phyloP scores from a whole-genome alignment of 2,113 vertebrate species.

The Manacus vitellinus region DNA sequence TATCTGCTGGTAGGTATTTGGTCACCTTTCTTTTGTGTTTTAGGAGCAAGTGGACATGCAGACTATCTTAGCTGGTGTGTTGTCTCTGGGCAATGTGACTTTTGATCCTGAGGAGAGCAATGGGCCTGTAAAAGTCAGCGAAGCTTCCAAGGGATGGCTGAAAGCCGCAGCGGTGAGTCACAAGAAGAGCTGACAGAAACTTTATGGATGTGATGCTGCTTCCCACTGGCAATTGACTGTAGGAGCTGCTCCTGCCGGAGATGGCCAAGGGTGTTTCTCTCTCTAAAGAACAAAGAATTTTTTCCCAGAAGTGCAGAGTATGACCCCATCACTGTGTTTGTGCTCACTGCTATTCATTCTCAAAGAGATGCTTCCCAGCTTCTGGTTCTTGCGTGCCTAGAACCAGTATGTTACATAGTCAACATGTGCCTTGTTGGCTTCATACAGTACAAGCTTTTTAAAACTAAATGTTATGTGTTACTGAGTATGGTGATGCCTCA shows the following conservation, averaged over 20 bases:
- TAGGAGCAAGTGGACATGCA: constrained; percentile 82
- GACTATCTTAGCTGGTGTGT: constrained; percentile 76
- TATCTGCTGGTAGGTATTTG: neutral
- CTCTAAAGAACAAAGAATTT: neutral
- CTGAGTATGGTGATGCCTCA: neutral
- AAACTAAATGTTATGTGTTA: neutral
- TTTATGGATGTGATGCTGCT: neutral
- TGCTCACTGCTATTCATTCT: neutral
- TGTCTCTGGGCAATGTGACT: constrained; percentile 79
- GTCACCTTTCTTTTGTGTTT: neutral
- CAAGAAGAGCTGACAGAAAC: neutral
- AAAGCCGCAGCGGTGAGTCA: constrained; percentile 78
- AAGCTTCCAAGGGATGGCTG: constrained; percentile 71
- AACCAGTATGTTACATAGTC: neutral
- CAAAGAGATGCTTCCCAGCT: neutral
- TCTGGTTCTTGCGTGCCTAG: neutral
- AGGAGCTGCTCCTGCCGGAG: neutral
- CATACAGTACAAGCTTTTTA: neutral
- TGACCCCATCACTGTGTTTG: neutral
- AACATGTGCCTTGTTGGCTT: neutral
- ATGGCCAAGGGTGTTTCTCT: neutral
- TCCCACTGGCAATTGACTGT: neutral
- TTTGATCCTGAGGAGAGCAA: constrained; percentile 71
- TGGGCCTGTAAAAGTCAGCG: constrained; percentile 66
- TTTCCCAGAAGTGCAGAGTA: neutral